A percentile compares a stretch with the other conserved stretches of the same genome.
Evolutionary conservation across 35 echinoderm and acorn worm species (phyloP).

Genomic region (Ophiothrix spiculata): DNA sequence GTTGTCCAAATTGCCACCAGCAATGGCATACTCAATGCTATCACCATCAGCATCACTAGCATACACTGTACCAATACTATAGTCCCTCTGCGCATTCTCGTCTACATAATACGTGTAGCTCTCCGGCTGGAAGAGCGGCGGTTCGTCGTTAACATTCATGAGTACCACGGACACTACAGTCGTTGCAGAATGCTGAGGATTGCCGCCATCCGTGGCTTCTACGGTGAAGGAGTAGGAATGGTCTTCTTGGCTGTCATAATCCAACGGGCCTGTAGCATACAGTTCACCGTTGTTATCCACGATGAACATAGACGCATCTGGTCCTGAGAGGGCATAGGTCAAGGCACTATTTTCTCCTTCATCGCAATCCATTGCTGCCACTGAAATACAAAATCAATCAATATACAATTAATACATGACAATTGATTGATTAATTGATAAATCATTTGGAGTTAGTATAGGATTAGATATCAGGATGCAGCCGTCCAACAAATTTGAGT

Average conservation of each 20-base stretch:
- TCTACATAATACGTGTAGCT: conserved; percentile 72
- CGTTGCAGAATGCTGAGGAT: not conserved
- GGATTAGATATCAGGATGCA: no score
- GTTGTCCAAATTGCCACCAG: conserved; percentile 19
- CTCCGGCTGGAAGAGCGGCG: conserved; percentile 55
- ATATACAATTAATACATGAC: not conserved
- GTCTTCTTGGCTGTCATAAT: conserved; percentile 39
- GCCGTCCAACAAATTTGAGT: not conserved
- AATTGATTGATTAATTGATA: no score
- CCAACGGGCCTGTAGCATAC: conserved; percentile 13
- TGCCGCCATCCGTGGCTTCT: conserved; percentile 33
- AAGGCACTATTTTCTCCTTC: conserved; percentile 46
- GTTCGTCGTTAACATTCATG: conserved; percentile 55
- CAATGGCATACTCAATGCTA: conserved; percentile 40
- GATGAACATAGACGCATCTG: conserved; percentile 51
- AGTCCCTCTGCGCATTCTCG: conserved; percentile 59
- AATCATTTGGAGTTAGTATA: no score
- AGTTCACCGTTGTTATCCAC: conserved; percentile 38
- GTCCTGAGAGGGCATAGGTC: conserved; percentile 47
- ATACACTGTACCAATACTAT: conserved; percentile 82
- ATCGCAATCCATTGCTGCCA: conserved; percentile 61
- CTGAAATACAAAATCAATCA: conserved; percentile 22
- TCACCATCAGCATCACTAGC: conserved; percentile 84
- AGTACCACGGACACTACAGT: conserved; percentile 49
- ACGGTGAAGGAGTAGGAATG: conserved; percentile 33